Percentiles rank a stretch among this genome's conserved stretches.
Conservation (phyloP, 2,797 vertebrate species). For the Sebastolobus alascanus region DNA sequence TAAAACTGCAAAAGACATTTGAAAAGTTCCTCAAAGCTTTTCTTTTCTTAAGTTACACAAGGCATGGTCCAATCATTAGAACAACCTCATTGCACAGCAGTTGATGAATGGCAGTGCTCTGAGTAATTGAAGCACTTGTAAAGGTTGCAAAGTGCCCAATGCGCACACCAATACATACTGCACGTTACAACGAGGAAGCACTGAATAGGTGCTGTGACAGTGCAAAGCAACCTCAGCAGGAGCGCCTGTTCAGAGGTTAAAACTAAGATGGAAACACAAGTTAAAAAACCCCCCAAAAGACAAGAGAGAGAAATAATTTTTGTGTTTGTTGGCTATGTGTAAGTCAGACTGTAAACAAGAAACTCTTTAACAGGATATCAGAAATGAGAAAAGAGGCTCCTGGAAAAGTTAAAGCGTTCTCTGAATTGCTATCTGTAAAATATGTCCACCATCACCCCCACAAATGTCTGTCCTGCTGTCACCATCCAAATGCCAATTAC, state of each 20-base stretch:
- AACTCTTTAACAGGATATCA: neutral
- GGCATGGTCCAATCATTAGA: neutral
- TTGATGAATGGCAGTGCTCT: neutral
- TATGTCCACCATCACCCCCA: constrained; percentile 9
- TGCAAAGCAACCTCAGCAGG: neutral
- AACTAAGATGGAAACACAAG: neutral
- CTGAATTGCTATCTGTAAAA: constrained; percentile 22
- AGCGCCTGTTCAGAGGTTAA: neutral
- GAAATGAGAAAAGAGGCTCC: constrained; percentile 6
- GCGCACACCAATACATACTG: neutral
- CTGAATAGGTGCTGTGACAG: neutral
- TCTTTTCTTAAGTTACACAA: neutral
- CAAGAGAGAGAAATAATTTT: neutral
- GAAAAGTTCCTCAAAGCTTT: neutral
- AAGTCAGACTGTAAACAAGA: constrained; percentile 5
- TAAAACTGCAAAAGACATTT: constrained; percentile 5
- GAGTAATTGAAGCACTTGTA: neutral
- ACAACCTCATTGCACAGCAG: neutral
- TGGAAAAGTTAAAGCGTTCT: neutral
- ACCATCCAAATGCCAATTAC: constrained; percentile 32
- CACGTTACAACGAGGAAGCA: neutral
- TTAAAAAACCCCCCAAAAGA: no score
- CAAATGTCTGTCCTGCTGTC: constrained; percentile 41
- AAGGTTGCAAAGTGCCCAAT: neutral
- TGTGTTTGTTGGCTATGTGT: neutral